phyloP scores from a whole-genome alignment of 2,113 vertebrate species.

The Oncorhynchus tshawytscha region DNA sequence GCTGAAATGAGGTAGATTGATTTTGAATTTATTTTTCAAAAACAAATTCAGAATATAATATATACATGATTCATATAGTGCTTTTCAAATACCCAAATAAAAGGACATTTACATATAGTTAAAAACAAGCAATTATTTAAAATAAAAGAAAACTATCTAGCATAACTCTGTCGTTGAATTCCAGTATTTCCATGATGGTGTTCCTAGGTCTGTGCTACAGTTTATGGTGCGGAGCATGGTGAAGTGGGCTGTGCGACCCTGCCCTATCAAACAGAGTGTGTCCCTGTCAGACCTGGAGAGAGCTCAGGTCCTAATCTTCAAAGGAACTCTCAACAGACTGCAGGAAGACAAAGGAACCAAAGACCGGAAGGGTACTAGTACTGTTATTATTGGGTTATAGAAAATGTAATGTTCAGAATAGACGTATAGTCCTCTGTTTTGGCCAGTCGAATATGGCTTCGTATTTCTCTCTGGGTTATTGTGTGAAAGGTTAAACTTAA shows the following conservation, averaged over 20 bases:
- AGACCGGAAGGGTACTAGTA: conserved; percentile 69
- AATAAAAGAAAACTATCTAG: no score
- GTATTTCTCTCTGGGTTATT: no score
- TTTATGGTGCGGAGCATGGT: conserved; percentile 80
- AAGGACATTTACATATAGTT: no score
- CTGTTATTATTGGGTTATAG: background rate
- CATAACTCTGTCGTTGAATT: no score
- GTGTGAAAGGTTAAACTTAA: no score
- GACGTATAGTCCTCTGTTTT: background rate
- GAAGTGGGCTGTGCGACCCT: conserved; percentile 78
- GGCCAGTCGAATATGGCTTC: no score
- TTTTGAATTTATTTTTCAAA: no score
- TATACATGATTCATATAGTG: no score
- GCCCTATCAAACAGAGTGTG: conserved; percentile 75
- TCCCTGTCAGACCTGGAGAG: conserved; percentile 75
- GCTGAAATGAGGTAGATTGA: conserved; percentile 56
- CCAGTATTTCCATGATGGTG: no score
- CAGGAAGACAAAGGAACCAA: conserved; percentile 61
- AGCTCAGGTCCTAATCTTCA: conserved; percentile 79
- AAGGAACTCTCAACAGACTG: conserved; percentile 65
- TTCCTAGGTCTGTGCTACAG: conserved; percentile 67
- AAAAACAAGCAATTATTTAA: no score
- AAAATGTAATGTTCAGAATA: background rate
- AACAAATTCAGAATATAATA: no score
- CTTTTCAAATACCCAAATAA: no score